Evolutionary conservation across 1,140 invertebrate genomes (phyloP).

Genomic region (Drosophila elegans): DNA sequence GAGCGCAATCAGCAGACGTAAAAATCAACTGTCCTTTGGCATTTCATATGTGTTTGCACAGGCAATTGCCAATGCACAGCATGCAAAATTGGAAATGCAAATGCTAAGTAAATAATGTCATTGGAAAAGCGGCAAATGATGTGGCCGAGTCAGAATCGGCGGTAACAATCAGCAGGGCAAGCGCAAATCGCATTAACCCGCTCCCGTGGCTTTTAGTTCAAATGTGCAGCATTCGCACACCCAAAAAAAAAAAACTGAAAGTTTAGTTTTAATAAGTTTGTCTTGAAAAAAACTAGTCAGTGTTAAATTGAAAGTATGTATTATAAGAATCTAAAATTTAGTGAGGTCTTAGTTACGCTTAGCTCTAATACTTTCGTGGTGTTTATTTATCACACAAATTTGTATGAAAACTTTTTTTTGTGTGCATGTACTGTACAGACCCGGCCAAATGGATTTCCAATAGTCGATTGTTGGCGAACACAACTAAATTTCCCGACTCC

Average conservation of each 20-base stretch:
- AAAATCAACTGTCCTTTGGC: slow-evolving; percentile 49
- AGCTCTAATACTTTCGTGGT: too few species aligned
- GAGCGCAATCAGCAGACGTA: slow-evolving; percentile 55
- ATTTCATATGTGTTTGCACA: slow-evolving; percentile 13
- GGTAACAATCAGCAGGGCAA: slow-evolving; percentile 66
- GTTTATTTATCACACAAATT: too few species aligned
- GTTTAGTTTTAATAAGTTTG: too few species aligned
- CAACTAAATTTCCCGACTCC: slow-evolving; percentile 7
- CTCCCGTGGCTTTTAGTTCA: slow-evolving; percentile 43
- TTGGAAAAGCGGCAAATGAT: slow-evolving; percentile 63
- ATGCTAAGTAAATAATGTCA: slow-evolving; percentile 69
- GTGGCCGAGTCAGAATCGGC: slow-evolving; percentile 54
- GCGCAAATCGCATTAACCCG: slow-evolving; percentile 65
- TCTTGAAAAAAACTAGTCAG: too few species aligned
- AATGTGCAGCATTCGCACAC: slow-evolving; percentile 47
- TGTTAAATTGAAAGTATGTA: too few species aligned
- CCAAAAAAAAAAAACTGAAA: too few species aligned
- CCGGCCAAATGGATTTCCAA: slow-evolving; percentile 35
- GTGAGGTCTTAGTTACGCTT: too few species aligned
- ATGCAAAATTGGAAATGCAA: slow-evolving; percentile 59
- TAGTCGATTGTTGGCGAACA: slow-evolving; percentile 10
- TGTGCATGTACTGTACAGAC: not conserved
- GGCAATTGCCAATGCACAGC: slow-evolving; percentile 59
- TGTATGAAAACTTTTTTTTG: too few species aligned
- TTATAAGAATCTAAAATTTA: too few species aligned